Evolutionary conservation across 2,888 invertebrate genomes (phyloP), one percentile per base, ranked within the genome.

Genomic region (Bugulina stolonifera): DNA sequence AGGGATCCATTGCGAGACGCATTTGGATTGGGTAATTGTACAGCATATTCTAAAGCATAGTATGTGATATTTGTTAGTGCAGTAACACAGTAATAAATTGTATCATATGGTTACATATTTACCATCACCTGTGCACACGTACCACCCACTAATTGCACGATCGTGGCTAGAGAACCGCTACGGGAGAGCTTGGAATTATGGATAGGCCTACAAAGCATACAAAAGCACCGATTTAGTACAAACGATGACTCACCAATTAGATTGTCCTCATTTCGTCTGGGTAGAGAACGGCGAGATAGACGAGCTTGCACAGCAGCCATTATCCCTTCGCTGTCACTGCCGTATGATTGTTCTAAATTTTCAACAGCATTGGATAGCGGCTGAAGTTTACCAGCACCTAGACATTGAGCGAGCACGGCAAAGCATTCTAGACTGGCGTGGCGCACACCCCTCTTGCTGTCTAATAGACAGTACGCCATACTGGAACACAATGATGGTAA

Each of bases 391-490:
- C 87, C 86, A 35, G 87, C 86, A 0, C 89, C 88, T 76, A 89
- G 86, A 72, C 91, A 88, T 83, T 92, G 91, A 1, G 91, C 91
- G 57, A 93, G 83, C 32, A 91, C 89, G 0, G 93, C 91, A 69
- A 93, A 85, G 43, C 91, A 89, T 82, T 93, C 93, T 72, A 93
- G 88, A 73, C 88, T 91, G 75, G 88, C 93, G 85, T 89, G 93
- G 79, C 89, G 89, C 75, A 90, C 94, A 78, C 89, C 89, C 81
- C 89, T 88, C 78, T 90, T 92, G 76, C 88, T 89, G 80, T 89
- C 89, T 69, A 84, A 82, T 58, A 88, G 79, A 58, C 85, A 79
- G 35, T 85, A 87, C 71, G 85, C 85, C 27, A 87, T 82, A 73
- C 82, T 79, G 75, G 84, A 81, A 77, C 82, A 87, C 80, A 86